phyloP scores from a whole-genome alignment of 2,888 invertebrate genomes.

The Calameuta idolon region DNA sequence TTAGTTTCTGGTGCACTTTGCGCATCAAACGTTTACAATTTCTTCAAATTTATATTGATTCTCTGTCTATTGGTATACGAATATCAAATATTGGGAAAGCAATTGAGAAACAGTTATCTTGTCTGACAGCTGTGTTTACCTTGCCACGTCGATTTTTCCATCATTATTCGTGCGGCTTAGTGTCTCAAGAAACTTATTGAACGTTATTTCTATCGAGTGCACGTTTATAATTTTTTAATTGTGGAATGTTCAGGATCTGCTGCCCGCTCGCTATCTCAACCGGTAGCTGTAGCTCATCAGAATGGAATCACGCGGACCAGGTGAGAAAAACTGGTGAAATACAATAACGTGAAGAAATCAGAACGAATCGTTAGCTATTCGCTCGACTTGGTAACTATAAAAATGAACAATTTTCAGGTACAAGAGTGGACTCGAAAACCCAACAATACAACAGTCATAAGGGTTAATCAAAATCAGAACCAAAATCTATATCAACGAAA shows the following conservation, averaged over 20 bases:
- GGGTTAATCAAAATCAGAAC: slow-evolving; percentile 59
- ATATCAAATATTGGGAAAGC: too few species aligned
- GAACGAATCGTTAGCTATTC: neutral
- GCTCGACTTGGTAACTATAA: neutral
- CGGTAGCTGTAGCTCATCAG: slow-evolving; percentile 56
- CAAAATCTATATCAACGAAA: slow-evolving; percentile 35
- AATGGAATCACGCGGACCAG: slow-evolving; percentile 62
- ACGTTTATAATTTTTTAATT: too few species aligned
- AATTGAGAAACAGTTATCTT: too few species aligned
- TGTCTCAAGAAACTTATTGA: too few species aligned
- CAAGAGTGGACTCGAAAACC: slow-evolving; percentile 61
- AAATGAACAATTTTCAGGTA: slow-evolving; percentile 36
- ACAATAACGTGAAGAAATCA: slow-evolving; percentile 3
- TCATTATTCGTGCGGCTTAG: too few species aligned
- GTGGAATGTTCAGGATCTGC: slow-evolving; percentile 48
- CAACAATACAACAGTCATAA: slow-evolving; percentile 64
- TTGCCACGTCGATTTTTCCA: too few species aligned
- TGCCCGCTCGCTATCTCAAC: slow-evolving; percentile 59
- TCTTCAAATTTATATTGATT: too few species aligned
- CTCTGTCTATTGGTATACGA: too few species aligned
- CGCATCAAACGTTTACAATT: too few species aligned
- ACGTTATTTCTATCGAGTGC: too few species aligned
- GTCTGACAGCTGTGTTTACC: too few species aligned
- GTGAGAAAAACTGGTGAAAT: slow-evolving; percentile 36
- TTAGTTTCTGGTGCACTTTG: too few species aligned